These are phyloP conservation scores for Adelognathus sp. DNA, from an alignment of 2,888 invertebrate species.

Conservation along the genomic window DNA sequence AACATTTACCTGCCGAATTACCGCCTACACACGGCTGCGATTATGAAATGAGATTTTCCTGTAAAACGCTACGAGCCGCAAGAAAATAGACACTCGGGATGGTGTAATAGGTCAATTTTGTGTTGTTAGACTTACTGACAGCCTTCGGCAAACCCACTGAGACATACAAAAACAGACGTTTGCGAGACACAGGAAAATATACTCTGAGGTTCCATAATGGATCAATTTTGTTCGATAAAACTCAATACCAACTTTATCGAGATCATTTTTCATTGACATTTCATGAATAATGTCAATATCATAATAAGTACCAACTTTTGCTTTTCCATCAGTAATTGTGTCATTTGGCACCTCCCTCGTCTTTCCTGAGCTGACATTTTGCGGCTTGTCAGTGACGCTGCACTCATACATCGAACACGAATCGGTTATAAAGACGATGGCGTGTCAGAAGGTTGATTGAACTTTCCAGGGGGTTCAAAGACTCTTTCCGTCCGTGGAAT, in stretches of 20 bases:
- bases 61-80: conserved; percentile 4
- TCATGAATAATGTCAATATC: too few relatives aligned
- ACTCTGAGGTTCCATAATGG: neutral
- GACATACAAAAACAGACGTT: too few relatives aligned
- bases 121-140: too few relatives aligned
- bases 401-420: neutral
- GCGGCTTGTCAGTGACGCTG: neutral
- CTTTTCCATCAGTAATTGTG: too few relatives aligned
- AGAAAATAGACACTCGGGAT: too few relatives aligned
- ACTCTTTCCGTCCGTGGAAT: neutral
- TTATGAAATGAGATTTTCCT: neutral
- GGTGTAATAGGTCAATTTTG: neutral
- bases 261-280: too few relatives aligned
- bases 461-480: conserved; percentile 44
- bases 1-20: neutral
- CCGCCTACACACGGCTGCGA: neutral
- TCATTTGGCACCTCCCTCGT: too few relatives aligned
- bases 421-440: neutral
- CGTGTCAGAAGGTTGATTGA: conserved; percentile 28
- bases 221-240: neutral
- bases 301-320: too few relatives aligned
- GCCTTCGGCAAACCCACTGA: too few relatives aligned
- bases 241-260: neutral
- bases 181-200: neutral
- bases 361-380: conserved; percentile 1